Base-by-base conservation (phyloP, 2,113 vertebrate species). In the Etheostoma spectabile region DNA sequence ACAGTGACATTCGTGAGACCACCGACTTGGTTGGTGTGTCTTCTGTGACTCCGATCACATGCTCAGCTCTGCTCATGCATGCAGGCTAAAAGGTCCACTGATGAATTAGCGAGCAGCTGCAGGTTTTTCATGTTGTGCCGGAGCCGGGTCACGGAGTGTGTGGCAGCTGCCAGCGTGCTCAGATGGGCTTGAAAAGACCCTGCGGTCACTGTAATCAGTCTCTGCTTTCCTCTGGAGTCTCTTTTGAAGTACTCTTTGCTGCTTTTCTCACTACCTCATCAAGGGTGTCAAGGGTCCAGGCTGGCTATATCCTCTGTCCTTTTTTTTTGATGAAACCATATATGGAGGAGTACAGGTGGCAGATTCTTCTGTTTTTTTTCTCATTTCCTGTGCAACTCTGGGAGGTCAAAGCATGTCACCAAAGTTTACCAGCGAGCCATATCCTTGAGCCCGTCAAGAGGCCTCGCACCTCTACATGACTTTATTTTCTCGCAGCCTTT, bases 241-340 rank as follows among this genome's bases (percentile, higher is more conserved):
- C 78, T 82, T 68, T 46, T 15, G 56, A 42, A 88, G 76, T 33
- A 64, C 53, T 75, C 49, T 64, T 24, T 3, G 11, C 30, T 61
- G 74, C 42, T 69, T 70, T 86, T 79, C 70, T 81, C 48, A 73
- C 42, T 57, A 79, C 15, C 81, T 89, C 89, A 80, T 84, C 84
- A 79, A 53, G 0, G 12, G 24, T 87, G 84, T 81, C 75, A 82
- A 80, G 19, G 73, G 73, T 80, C n/a, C 71, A 60, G n/a, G 42
- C 62, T 61, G 35, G 49, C 72, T 57, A n/a, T 82, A 77, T 66
- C 62, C 67, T 73, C 61, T 64, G 27, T 53, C n/a, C 4, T n/a
- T 22, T 8, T 13, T 74, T 57, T 48, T 72, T 63, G 12, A 77
- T 67, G 55, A 84, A 87, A 76, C 4, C 38, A 56, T 70, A 42